Evolutionary conservation across 92 coral and sea anemone genomes (phyloP).

Genomic region (Meandrina meandrites): DNA sequence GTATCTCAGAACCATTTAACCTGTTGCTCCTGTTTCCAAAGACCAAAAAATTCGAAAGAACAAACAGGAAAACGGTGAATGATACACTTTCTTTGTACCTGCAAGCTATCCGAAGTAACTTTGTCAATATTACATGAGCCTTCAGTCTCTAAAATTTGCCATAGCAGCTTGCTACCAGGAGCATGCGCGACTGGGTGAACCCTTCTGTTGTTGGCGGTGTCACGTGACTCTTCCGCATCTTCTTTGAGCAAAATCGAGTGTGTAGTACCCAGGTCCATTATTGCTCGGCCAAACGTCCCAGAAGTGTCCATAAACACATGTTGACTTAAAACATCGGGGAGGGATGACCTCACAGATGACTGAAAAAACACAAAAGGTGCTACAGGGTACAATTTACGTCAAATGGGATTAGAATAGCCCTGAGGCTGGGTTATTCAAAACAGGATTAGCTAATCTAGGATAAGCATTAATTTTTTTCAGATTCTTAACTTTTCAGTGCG

Average conservation of each 20-base stretch:
- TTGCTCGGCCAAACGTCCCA: conserved; percentile 75
- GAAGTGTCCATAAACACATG: conserved; percentile 89
- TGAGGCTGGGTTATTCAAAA: too few relatives aligned
- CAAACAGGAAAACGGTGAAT: neutral
- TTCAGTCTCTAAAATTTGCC: conserved; percentile 68
- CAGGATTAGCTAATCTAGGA: too few relatives aligned
- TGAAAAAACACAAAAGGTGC: conserved; percentile 17
- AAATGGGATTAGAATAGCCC: neutral
- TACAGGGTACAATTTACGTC: neutral
- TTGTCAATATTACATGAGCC: conserved; percentile 45
- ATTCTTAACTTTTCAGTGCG: too few relatives aligned
- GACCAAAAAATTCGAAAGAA: too few relatives aligned
- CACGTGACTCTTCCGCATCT: conserved; percentile 28
- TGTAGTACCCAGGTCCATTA: conserved; percentile 74
- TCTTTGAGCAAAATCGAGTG: conserved; percentile 54
- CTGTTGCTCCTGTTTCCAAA: too few relatives aligned
- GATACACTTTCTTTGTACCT: conserved; percentile 47
- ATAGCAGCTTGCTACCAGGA: conserved; percentile 66
- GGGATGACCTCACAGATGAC: conserved; percentile 64
- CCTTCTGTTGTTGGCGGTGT: conserved; percentile 21
- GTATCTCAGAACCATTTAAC: too few relatives aligned
- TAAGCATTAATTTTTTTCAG: too few relatives aligned
- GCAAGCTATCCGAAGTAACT: conserved; percentile 64
- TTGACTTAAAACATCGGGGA: conserved; percentile 74
- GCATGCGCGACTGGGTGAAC: conserved; percentile 77